Conservation (phyloP, 2,113 vertebrate species). For the Noctilio leporinus region DNA sequence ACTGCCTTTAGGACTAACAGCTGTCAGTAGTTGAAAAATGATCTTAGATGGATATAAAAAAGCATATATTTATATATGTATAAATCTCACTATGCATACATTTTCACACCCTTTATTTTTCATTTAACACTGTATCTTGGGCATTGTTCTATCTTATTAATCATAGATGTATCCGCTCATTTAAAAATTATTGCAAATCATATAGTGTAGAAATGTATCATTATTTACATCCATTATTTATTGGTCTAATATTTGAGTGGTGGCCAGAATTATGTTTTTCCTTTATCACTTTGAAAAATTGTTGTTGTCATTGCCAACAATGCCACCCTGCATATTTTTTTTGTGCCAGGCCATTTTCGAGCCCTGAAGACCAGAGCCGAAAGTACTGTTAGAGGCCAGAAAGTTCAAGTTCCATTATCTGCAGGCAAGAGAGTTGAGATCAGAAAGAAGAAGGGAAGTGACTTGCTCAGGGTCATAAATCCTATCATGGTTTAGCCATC, state of each 20-base stretch:
- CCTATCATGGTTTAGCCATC: not conserved
- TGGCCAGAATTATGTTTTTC: not conserved
- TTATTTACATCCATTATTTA: not conserved
- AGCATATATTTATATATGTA: not conserved
- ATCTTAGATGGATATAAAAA: too few species aligned
- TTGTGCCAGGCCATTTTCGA: not conserved
- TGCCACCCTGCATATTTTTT: not conserved
- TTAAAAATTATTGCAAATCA: not conserved
- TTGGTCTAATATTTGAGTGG: not conserved
- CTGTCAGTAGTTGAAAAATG: too few species aligned
- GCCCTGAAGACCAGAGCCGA: not conserved
- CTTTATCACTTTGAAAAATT: not conserved
- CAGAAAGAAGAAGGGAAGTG: not conserved
- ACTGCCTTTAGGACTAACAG: not conserved
- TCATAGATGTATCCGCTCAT: not conserved
- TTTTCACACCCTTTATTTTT: not conserved
- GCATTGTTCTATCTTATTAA: not conserved
- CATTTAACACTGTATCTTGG: not conserved
- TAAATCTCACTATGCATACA: not conserved
- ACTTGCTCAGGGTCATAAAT: not conserved
- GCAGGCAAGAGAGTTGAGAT: not conserved
- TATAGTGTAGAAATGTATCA: not conserved
- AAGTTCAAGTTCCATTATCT: not conserved
- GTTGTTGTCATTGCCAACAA: not conserved
- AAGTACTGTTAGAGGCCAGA: not conserved